Evolutionary conservation across 2,113 vertebrate species (phyloP), one percentile per base, ranked within the genome.

Genomic region (Machaerirhynchus nigripectus): DNA sequence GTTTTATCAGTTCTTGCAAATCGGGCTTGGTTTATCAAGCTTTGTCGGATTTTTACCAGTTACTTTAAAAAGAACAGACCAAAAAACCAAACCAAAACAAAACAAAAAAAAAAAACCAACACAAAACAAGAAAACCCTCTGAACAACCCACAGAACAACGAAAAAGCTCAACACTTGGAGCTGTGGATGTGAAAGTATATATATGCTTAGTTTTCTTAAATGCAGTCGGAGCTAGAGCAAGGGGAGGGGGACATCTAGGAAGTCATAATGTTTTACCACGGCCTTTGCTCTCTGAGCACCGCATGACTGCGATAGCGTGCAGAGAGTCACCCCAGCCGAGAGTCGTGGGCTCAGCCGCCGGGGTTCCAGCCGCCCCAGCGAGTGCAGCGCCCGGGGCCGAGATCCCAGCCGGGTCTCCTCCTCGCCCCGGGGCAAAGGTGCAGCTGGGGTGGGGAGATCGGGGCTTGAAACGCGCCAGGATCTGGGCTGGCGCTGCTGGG

Each of bases 351-450:
- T 24, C 46, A 35, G 16, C 67, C 42, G 31, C 24, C 3, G 42
- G 13, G 24, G 3, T 9, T 19, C 14, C 1, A 2, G 27, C 28
- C 24, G n/a, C 24, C 17, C 23, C 3, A 3, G 33, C 2, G 50
- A 5, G 30, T 0, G 7, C 37, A 5, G 16, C 11, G 27, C 55
- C 13, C 44, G 16, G 0, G 0, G 23, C 17, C 7, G 2, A 30
- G 33, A 16, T 16, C 33, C 44, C 39, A 6, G 5, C 0, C 3
- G 3, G n/a, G 18, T 70, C 31, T 74, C 5, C 63, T 49, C 31
- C 59, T 40, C 7, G 17, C 3, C 20, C 15, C 7, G 44, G 9
- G 23, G 17, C 5, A 23, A 56, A 65, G 8, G 3, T 5, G 26
- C 18, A 42, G 52, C 28, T 42, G 37, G 10, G 15, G 7, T 5